Evolutionary conservation across 2,113 vertebrate species (phyloP).

Genomic region (Callipepla californica): DNA sequence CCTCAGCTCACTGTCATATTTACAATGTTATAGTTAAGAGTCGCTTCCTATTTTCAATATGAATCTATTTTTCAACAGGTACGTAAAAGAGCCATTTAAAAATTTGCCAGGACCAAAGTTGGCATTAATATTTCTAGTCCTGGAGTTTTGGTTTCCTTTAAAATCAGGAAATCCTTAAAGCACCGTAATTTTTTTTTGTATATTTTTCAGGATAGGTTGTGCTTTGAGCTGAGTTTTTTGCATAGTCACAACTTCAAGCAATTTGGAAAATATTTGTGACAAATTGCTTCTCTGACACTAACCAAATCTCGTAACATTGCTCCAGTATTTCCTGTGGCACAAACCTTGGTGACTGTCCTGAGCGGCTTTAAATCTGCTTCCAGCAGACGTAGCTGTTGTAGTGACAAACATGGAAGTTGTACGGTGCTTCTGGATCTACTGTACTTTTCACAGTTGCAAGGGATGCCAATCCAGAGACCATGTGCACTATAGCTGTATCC

Average conservation of each 20-base stretch:
- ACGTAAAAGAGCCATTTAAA: conserved; percentile 60
- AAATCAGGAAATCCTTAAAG: conserved; percentile 46
- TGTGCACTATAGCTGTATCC: accelerated
- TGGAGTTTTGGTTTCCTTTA: conserved; percentile 44
- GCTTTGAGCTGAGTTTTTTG: not conserved
- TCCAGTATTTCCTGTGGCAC: not conserved
- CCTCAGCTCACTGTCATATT: conserved; percentile 63
- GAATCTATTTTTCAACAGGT: conserved; percentile 69
- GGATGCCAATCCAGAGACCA: not conserved
- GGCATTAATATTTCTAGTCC: conserved; percentile 35
- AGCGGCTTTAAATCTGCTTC: not conserved
- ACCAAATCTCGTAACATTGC: not conserved
- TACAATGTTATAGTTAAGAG: conserved; percentile 69
- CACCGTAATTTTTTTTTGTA: not conserved
- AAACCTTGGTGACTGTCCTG: not conserved
- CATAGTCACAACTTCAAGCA: not conserved
- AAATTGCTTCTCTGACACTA: not conserved
- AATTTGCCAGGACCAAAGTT: conserved; percentile 56
- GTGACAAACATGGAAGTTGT: accelerated
- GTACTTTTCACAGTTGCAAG: not conserved
- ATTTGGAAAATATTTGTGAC: not conserved
- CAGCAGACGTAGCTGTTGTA: not conserved
- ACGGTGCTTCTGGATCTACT: accelerated
- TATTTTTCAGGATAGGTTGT: not conserved
- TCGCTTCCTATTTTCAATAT: conserved; percentile 63